Percentiles rank a stretch among this genome's conserved stretches.
These are phyloP conservation scores for Pangasianodon gigas DNA, from an alignment of 2,113 vertebrate genomes.

Conservation along the genomic window DNA sequence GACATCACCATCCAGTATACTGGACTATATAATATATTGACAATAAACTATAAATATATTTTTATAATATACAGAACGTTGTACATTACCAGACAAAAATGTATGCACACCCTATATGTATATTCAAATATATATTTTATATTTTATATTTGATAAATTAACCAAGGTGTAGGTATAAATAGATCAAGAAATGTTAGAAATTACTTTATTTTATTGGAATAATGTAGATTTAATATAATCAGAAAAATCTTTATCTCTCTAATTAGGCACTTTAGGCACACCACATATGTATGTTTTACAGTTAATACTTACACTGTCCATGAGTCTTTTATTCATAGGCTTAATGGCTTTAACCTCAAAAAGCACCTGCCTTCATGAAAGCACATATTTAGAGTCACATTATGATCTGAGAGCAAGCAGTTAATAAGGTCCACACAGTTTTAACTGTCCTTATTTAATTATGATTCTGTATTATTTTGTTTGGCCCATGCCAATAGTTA, in stretches of 20 bases:
- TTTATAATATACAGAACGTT: too few species aligned
- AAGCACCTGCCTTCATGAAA: background rate
- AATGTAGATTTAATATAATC: background rate
- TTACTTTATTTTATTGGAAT: background rate
- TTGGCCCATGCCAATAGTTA: background rate
- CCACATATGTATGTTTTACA: background rate
- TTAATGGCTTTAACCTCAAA: background rate
- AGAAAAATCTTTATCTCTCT: background rate
- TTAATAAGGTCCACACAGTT: background rate
- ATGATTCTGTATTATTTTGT: background rate
- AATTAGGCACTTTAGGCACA: background rate
- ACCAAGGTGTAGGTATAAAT: background rate
- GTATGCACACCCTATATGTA: background rate
- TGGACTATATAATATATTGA: background rate
- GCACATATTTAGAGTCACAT: background rate
- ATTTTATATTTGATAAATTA: background rate
- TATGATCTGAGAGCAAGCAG: background rate
- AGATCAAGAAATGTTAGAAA: background rate
- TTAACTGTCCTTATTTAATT: background rate
- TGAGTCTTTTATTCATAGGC: background rate
- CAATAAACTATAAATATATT: background rate
- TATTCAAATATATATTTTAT: background rate
- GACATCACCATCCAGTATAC: background rate
- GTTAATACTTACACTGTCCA: background rate
- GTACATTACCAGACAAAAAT: background rate